These are phyloP conservation scores for Drosophila mauritiana DNA, from an alignment of 1,140 invertebrate genomes.

Conservation along the genomic window DNA sequence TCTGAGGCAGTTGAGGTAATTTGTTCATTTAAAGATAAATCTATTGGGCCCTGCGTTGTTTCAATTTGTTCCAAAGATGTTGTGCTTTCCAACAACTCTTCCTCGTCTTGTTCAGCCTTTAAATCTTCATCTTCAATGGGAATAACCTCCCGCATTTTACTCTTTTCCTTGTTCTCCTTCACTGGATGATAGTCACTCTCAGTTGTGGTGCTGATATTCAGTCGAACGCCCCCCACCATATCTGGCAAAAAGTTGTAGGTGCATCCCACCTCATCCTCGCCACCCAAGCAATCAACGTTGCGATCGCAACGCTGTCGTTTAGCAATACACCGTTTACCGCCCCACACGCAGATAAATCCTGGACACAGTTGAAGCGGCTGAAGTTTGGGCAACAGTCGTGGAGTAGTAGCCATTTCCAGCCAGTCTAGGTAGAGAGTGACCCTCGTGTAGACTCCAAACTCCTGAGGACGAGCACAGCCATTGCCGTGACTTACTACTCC, in stretches of 20 bases:
- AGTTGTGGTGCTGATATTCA: constrained; percentile 50
- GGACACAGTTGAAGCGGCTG: constrained; percentile 88
- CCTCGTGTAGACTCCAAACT: constrained; percentile 93
- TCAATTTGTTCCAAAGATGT: constrained; percentile 1
- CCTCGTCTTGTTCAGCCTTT: constrained; percentile 7
- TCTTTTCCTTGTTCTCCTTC: constrained; percentile 1
- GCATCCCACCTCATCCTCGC: constrained; percentile 91
- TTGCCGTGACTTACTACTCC: constrained; percentile 93
- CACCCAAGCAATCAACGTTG: constrained; percentile 90
- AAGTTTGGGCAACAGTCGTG: constrained; percentile 44
- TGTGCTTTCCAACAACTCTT: background rate
- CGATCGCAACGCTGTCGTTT: constrained; percentile 88
- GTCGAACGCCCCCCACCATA: constrained; percentile 52
- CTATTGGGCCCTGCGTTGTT: background rate
- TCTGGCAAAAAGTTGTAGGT: constrained; percentile 78
- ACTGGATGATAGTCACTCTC: constrained; percentile 68
- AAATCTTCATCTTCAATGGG: constrained; percentile 46
- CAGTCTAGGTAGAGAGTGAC: constrained; percentile 90
- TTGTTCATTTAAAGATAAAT: background rate
- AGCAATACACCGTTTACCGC: constrained; percentile 88
- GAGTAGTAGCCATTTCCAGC: constrained; percentile 86
- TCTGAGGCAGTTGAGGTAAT: background rate
- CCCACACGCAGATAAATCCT: constrained; percentile 88
- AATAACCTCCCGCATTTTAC: constrained; percentile 43
- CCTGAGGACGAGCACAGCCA: constrained; percentile 90